These are phyloP conservation scores for Lymantria monacha DNA, from an alignment of 2,888 invertebrate species.

Conservation along the genomic window DNA sequence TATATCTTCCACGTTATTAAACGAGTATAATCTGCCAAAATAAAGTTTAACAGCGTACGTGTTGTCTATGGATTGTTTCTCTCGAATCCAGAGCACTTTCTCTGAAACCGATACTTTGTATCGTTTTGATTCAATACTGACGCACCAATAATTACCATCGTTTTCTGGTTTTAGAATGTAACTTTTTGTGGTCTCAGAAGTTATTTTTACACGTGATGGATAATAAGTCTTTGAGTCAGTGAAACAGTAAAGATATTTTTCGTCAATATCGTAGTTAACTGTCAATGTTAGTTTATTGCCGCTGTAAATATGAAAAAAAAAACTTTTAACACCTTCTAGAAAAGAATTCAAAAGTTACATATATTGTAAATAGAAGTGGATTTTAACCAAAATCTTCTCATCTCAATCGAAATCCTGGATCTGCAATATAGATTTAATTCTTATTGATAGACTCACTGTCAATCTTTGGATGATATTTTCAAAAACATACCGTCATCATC, in stretches of 20 bases:
- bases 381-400: too few relatives aligned
- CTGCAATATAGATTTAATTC: too few relatives aligned
- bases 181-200: constrained; percentile 36
- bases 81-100: constrained; percentile 53
- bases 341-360: too few relatives aligned
- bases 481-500: too few relatives aligned
- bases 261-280: constrained; percentile 42
- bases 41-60: constrained; percentile 57
- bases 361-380: too few relatives aligned
- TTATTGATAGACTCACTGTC: too few relatives aligned
- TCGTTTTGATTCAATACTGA: constrained; percentile 49
- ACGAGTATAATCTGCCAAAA: constrained; percentile 33
- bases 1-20: constrained; percentile 27
- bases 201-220: constrained; percentile 47
- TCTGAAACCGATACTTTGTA: constrained; percentile 55
- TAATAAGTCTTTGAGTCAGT: constrained; percentile 59
- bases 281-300: constrained; percentile 51
- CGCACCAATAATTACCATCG: constrained; percentile 75
- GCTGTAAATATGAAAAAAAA: constrained; percentile 36
- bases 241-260: constrained; percentile 57
- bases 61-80: constrained; percentile 46
- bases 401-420: too few relatives aligned
- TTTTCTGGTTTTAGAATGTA: constrained; percentile 43
- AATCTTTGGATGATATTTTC: too few relatives aligned
- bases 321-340: too few relatives aligned